Percentiles rank a stretch among this genome's conserved stretches.
phyloP scores from a whole-genome alignment of 1,140 invertebrate genomes.

The Nomia melanderi region DNA sequence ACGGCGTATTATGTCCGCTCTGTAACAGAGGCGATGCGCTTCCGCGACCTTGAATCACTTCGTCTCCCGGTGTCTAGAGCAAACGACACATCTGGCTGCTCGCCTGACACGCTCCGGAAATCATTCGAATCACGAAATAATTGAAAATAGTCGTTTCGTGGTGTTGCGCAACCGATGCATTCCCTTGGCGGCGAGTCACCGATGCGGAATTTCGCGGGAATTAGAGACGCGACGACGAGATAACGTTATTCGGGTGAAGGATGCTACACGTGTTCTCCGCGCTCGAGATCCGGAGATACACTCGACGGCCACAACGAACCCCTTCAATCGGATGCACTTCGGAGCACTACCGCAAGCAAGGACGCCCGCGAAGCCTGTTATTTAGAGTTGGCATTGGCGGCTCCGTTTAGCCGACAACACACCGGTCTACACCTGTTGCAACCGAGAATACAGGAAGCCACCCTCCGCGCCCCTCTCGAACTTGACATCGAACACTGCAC shows the following conservation, averaged over 20 bases:
- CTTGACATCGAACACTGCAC: constrained; percentile 35
- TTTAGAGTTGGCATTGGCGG: not conserved
- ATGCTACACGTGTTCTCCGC: not conserved
- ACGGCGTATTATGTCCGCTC: not conserved
- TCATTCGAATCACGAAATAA: constrained; percentile 40
- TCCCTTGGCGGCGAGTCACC: constrained; percentile 18
- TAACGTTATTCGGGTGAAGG: constrained; percentile 2
- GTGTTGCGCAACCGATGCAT: constrained; percentile 25
- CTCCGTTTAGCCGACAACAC: not conserved
- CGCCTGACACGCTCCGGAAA: constrained; percentile 35
- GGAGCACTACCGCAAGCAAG: not conserved
- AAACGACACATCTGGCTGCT: constrained; percentile 29
- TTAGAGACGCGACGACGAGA: not conserved
- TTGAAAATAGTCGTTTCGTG: constrained; percentile 31
- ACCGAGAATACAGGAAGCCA: constrained; percentile 29
- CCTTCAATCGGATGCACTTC: constrained; percentile 17
- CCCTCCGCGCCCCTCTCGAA: constrained; percentile 14
- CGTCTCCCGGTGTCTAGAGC: constrained; percentile 10
- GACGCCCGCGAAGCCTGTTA: not conserved
- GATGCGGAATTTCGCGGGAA: constrained; percentile 19
- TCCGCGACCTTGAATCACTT: constrained; percentile 41
- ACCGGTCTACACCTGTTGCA: constrained; percentile 43
- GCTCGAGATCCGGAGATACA: constrained; percentile 2
- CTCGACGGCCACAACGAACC: not conserved
- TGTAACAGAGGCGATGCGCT: constrained; percentile 1